Evolutionary conservation across 2,888 invertebrate species (phyloP).

Genomic region (Dryocosmus kuriphilus): DNA sequence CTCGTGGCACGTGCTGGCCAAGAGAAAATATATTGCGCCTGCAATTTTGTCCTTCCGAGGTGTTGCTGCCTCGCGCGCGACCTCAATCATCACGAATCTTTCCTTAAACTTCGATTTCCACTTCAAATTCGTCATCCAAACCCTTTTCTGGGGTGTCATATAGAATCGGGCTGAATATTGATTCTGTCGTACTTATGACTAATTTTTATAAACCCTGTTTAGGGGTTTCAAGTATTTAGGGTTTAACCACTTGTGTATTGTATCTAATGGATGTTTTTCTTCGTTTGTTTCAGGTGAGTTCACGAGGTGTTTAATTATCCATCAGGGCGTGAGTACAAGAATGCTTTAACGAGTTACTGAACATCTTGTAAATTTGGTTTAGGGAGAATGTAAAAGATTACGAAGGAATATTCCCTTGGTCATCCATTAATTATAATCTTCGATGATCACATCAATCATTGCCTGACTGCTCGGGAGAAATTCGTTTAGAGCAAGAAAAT

Average conservation of each 20-base stretch:
- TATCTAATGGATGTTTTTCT: not conserved
- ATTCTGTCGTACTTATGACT: too few species aligned
- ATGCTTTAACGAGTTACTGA: too few species aligned
- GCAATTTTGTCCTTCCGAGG: conserved; percentile 46
- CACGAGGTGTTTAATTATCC: not conserved
- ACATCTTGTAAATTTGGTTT: not conserved
- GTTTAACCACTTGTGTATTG: not conserved
- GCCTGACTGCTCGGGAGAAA: not conserved
- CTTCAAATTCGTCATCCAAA: not conserved
- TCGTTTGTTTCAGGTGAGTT: conserved; percentile 11
- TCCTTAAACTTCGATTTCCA: conserved; percentile 8
- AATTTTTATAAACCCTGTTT: not conserved
- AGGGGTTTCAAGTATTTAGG: not conserved
- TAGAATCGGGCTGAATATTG: too few species aligned
- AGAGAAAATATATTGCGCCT: conserved; percentile 52
- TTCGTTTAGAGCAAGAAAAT: conserved; percentile 13
- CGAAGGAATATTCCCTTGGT: not conserved
- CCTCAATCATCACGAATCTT: conserved; percentile 16
- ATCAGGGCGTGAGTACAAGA: not conserved
- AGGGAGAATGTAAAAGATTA: not conserved
- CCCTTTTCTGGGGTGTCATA: too few species aligned
- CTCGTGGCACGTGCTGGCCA: conserved; percentile 63
- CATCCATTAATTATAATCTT: not conserved
- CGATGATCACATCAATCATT: conserved; percentile 37
- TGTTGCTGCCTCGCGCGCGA: conserved; percentile 40